A percentile compares a stretch with the other conserved stretches of the same genome.
Evolutionary conservation across 1,140 invertebrate genomes (phyloP).

Genomic region (Diachasma alloeum): DNA sequence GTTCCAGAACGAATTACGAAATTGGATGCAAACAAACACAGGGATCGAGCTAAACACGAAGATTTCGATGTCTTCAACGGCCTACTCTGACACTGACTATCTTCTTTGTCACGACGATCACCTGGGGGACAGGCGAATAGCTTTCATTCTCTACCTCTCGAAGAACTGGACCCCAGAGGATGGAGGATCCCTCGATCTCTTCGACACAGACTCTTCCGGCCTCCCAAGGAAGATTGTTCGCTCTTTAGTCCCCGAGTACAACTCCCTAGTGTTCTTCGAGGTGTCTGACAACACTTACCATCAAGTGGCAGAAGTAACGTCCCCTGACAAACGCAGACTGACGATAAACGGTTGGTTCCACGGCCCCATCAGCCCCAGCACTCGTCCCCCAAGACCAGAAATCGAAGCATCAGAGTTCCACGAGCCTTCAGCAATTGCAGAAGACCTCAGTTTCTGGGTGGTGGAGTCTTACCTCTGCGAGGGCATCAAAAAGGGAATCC

Average conservation of each 20-base stretch:
- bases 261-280: slow-evolving; percentile 77
- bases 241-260: slow-evolving; percentile 71
- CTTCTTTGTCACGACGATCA: slow-evolving; percentile 79
- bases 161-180: slow-evolving; percentile 69
- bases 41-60: slow-evolving; percentile 67
- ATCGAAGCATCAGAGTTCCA: slow-evolving; percentile 20
- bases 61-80: slow-evolving; percentile 76
- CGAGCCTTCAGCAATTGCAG: slow-evolving; percentile 37
- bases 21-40: slow-evolving; percentile 70
- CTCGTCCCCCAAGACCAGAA: slow-evolving; percentile 25
- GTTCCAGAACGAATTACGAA: slow-evolving; percentile 67
- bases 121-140: slow-evolving; percentile 74
- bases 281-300: slow-evolving; percentile 69
- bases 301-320: slow-evolving; percentile 73
- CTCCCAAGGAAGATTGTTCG: slow-evolving; percentile 66
- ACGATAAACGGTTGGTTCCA: slow-evolving; percentile 84
- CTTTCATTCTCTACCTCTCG: slow-evolving; percentile 75
- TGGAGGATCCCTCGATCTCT: slow-evolving; percentile 75
- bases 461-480: slow-evolving; percentile 63
- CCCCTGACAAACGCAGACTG: slow-evolving; percentile 70
- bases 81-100: slow-evolving; percentile 76
- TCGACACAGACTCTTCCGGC: slow-evolving; percentile 67
- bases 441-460: slow-evolving; percentile 62
- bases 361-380: slow-evolving; percentile 54
- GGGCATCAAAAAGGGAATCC: slow-evolving; percentile 62